Evolutionary conservation across 2,888 invertebrate species (phyloP).

Genomic region (Rotaria socialis): DNA sequence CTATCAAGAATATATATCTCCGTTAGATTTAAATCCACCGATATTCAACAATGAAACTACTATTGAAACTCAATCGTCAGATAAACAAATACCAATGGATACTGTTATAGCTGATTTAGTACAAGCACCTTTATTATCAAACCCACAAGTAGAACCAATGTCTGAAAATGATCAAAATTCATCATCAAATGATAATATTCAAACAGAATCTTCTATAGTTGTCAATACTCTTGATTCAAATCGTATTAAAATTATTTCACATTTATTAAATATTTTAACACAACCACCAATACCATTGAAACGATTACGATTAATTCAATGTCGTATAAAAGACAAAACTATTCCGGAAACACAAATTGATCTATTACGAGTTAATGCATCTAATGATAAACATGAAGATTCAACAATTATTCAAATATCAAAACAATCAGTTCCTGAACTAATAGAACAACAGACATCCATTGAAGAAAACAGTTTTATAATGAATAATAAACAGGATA

Average conservation of each 20-base stretch:
- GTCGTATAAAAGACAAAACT: background rate
- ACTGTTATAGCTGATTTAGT: background rate
- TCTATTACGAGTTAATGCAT: background rate
- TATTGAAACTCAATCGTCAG: background rate
- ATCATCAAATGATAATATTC: background rate
- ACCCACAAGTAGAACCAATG: background rate
- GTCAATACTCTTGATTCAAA: background rate
- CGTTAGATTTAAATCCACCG: background rate
- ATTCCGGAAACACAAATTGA: background rate
- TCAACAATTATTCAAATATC: background rate
- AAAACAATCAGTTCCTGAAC: background rate
- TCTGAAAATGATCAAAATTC: background rate
- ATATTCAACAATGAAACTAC: background rate
- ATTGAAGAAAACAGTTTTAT: background rate
- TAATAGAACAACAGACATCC: background rate
- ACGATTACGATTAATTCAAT: background rate
- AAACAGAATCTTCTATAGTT: background rate
- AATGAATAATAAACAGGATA: background rate
- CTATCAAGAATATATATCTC: background rate
- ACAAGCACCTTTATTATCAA: background rate
- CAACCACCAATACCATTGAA: background rate
- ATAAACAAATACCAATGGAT: background rate
- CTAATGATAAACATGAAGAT: background rate
- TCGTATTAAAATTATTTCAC: background rate
- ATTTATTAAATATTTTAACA: conserved; percentile 1